Base-by-base conservation (phyloP, 2,888 invertebrate genomes). In the Lasioglossum oenotherae region DNA sequence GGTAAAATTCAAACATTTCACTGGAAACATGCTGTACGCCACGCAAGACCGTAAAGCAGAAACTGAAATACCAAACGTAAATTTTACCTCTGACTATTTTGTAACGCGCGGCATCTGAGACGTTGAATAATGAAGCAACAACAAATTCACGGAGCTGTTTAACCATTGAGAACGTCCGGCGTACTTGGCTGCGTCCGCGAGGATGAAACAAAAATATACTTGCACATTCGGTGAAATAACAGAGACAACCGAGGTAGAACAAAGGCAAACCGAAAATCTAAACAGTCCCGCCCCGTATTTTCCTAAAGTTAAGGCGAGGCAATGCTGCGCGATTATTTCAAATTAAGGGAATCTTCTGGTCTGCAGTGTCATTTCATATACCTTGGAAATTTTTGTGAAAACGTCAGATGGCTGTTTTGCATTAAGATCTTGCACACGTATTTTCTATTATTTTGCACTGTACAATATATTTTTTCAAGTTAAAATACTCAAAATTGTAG, bases 1-100 rank as follows among this genome's bases (percentile, higher is more conserved):
- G 64, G 49, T 67, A 78, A 81, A 60, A 64, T 72, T n/a, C 60
- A 72, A 35, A 67, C 27, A 49, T 38, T 72, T 38, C 60, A 12
- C 41, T 78, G 41, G 14, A 27, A 27, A 8, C 16, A 41, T 19
- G 8, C 5, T 46, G 31, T 44, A 23, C 35, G 4, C 49, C 64
- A 23, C 16, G 60, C 38, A 78, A 38, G 10, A 38, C 31, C 38
- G 23, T 46, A 38, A 35, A 57, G 19, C 23, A 19, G 31, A n/a
- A 38, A 73, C 38, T 57, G 49, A 41, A 74, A 64, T 74, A 44
- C 35, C 67, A 8, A 35, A 16, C 67, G 31, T 74, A 44, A 74
- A 82, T 44, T 73, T 49, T 8, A 31, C 8, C n/a, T 23, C 10
- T 12, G 3, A 74, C 4, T 6, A 53, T 57, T 74, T n/a, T 38